Evolutionary conservation across 2,113 vertebrate genomes (phyloP), one percentile per base, ranked within the genome.

Genomic region (Lonchura striata): DNA sequence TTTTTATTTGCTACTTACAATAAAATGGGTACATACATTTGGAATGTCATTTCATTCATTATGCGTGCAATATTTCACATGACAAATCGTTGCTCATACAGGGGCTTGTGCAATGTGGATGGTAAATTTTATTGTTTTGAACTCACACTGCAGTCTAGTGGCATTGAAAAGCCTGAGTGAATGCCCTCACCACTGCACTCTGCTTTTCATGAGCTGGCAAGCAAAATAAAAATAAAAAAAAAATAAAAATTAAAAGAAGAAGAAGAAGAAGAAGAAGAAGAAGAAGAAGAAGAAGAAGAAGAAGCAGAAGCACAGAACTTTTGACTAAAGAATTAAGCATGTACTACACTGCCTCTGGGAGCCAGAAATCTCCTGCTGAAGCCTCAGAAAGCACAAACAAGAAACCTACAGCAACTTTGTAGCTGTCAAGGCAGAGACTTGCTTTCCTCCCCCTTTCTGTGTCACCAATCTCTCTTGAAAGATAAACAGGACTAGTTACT

Each of bases 11-110:
- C 59, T 74, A 61, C 9, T 25, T 63, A 23, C 23, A 63, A 42
- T 63, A 41, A 61, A 65, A 75, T 25, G 3, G 5, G 15, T 41
- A 21, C 30, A 21, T 64, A 13, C 11, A 13, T 42, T 82, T 68
- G 25, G 46, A 85, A 76, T 21, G 22, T 18, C 13, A n/a, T 61
- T 24, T 70, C 42, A 63, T 72, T 60, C 5, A 13, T 47, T 53
- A 37, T 4, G 2, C 37, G 28, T 80, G 37, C 24, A 56, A 33
- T 20, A 14, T 28, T 68, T 79, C n/a, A 10, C 11, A 17, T 41
- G 33, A 39, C 3, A 27, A 20, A 4, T 4, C 2, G 0, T 3
- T 70, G 7, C 57, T 75, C 33, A 23, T 42, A 11, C 6, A 18
- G 24, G 11, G 7, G 3, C 4, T 72, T 75, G 11, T 53, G 61